Conservation (phyloP, 30 jellyfish, hydroid and myxozoan species). For the Hydractinia echinata region DNA sequence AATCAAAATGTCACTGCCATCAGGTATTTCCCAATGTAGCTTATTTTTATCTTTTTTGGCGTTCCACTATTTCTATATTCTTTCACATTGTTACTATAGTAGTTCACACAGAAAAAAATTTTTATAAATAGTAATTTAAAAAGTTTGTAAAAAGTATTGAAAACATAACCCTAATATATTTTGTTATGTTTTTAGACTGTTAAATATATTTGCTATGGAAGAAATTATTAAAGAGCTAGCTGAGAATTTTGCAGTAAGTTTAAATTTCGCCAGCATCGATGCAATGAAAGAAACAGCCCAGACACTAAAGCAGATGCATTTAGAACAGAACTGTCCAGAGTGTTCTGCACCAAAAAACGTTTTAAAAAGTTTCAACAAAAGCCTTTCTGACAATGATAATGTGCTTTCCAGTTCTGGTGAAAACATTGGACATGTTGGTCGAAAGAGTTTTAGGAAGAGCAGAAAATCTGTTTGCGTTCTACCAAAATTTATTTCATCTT, state of each 20-base stretch:
- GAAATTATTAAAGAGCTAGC: slow-evolving; percentile 2
- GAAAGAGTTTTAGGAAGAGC: background rate
- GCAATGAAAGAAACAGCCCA: slow-evolving; percentile 12
- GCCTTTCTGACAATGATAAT: background rate
- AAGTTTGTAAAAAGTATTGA: too few species aligned
- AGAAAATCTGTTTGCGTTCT: slow-evolving; percentile 2
- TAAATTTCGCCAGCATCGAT: background rate
- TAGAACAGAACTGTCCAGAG: slow-evolving; percentile 2
- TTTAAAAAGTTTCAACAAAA: background rate
- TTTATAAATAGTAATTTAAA: too few species aligned
- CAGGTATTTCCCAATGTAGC: too few species aligned
- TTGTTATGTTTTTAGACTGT: too few species aligned
- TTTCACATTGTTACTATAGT: too few species aligned
- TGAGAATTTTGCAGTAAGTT: background rate
- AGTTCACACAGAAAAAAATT: too few species aligned
- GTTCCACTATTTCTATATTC: too few species aligned
- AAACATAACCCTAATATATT: too few species aligned
- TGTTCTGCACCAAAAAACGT: background rate
- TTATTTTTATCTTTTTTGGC: too few species aligned
- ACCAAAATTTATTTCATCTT: slow-evolving; percentile 26
- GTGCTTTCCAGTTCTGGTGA: background rate
- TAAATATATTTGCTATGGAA: background rate
- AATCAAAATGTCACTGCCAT: too few species aligned
- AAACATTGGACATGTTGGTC: background rate
- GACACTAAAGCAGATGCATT: background rate